Percentiles rank a stretch among this genome's conserved stretches.
Conservation (phyloP, 2,888 invertebrate species). For the Flexamia atlantica region DNA sequence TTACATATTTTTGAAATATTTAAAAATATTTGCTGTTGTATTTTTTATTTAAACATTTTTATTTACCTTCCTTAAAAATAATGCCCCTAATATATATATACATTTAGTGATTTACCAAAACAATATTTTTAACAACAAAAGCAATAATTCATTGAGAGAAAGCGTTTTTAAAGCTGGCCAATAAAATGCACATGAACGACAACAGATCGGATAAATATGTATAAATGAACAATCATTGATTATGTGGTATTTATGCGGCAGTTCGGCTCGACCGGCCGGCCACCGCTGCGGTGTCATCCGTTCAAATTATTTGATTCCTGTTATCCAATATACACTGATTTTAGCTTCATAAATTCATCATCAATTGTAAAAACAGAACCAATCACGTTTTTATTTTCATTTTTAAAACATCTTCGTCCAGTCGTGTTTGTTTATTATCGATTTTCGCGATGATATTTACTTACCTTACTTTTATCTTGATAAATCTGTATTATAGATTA, state of each 20-base stretch:
- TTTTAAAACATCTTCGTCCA: background rate
- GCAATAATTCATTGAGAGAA: background rate
- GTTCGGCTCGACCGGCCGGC: background rate
- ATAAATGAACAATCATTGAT: slow-evolving; percentile 37
- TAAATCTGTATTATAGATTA: too few species aligned
- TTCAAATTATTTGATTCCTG: slow-evolving; percentile 28
- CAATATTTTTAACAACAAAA: too few species aligned
- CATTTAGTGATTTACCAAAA: too few species aligned
- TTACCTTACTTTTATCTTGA: too few species aligned
- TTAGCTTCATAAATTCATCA: slow-evolving; percentile 38
- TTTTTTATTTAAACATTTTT: too few species aligned
- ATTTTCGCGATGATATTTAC: too few species aligned
- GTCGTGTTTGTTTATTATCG: background rate
- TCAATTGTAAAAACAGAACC: slow-evolving; percentile 26
- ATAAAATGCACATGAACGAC: slow-evolving; percentile 17
- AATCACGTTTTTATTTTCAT: background rate
- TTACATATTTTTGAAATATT: too few species aligned
- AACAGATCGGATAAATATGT: slow-evolving; percentile 42
- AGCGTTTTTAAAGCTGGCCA: background rate
- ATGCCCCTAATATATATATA: too few species aligned
- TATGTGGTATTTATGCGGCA: slow-evolving; percentile 41
- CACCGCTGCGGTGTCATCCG: slow-evolving; percentile 18
- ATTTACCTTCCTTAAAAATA: too few species aligned
- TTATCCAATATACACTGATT: slow-evolving; percentile 43
- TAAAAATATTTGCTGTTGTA: too few species aligned